Base-by-base conservation (phyloP, 2,113 vertebrate species). In the Crotalus helleri region DNA sequence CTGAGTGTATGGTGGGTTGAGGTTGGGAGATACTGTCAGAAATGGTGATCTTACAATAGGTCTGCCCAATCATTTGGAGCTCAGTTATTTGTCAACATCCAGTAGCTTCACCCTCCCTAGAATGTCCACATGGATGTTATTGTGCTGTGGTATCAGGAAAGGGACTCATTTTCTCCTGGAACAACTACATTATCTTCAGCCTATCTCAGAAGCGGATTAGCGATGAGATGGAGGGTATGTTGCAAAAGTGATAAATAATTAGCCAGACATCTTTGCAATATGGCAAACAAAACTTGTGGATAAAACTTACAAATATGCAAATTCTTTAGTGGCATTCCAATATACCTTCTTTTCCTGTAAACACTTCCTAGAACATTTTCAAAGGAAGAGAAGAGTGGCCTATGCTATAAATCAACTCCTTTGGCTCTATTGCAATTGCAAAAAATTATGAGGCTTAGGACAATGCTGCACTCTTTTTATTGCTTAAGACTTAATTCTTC, bases 401-500 rank as follows among this genome's bases (percentile, higher is more conserved):
- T 54, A 24, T 57, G 7, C 39, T 61, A 61, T 44, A 91, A 49
- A 49, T 39, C 46, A 81, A 74, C 33, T 24, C 19, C n/a, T 85
- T 91, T 91, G 33, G n/a, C 12, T 51, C n/a, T n/a, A 11, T 87
- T 33, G 64, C 51, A 46, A 33, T 53, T 33, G 46, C 15, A n/a
- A 49, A 21, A 49, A 5, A 69, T 23, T 8, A 64, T 49, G 85
- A 92, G 1, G 0, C 29, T 69, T 29, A 3, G 19, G 58, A 55
- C 29, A n/a, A 81, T 23, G n/a, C 17, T 26, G 49, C 26, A 89
- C 11, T 85, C 49, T 26, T 33, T 57, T 39, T 15, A 89, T 5
- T 88, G 9, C 33, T 44, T 12, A 95, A 5, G 0, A 94, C 93
- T 93, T 93, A 90, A 64, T 39, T 26, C 91, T 91, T 92, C 44